Percentiles rank a stretch among this genome's conserved stretches.
phyloP scores from a whole-genome alignment of 2,113 vertebrate species.

The Pleuronectes platessa region DNA sequence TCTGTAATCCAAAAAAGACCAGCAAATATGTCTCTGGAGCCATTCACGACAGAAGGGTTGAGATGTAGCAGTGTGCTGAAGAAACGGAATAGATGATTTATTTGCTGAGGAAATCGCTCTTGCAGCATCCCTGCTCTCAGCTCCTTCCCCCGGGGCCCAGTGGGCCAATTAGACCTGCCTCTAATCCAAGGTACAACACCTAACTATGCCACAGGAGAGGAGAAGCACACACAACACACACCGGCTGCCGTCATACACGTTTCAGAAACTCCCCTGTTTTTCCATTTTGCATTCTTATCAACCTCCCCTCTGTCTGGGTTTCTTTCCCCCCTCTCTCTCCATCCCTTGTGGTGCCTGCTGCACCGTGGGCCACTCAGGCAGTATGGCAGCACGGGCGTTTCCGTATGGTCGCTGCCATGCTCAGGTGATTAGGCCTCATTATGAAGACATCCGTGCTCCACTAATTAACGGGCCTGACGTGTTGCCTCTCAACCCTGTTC shows the following conservation, averaged over 20 bases:
- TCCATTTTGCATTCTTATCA: constrained; percentile 51
- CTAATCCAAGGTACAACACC: constrained; percentile 73
- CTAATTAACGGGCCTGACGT: constrained; percentile 90
- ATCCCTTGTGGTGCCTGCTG: constrained; percentile 23
- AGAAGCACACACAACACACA: constrained; percentile 45
- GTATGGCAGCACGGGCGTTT: constrained; percentile 43
- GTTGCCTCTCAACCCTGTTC: constrained; percentile 77
- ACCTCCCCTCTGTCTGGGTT: not conserved
- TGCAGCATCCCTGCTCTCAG: constrained; percentile 61
- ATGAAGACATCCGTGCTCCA: constrained; percentile 83
- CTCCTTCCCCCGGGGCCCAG: constrained; percentile 64
- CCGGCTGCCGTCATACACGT: constrained; percentile 58
- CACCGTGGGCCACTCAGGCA: constrained; percentile 50
- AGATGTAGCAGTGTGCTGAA: constrained; percentile 44
- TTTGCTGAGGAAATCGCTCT: constrained; percentile 74
- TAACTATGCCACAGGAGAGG: constrained; percentile 74
- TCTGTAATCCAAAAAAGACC: constrained; percentile 64
- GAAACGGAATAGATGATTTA: constrained; percentile 70
- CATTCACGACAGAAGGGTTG: constrained; percentile 53
- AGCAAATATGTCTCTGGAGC: constrained; percentile 51
- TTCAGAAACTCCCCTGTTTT: constrained; percentile 41
- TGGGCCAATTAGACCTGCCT: constrained; percentile 81
- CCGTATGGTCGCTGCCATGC: constrained; percentile 80
- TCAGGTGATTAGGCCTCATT: constrained; percentile 90
- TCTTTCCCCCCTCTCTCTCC: constrained; percentile 3